Evolutionary conservation across 2,113 vertebrate species (phyloP).

Genomic region (Uria lomvia): DNA sequence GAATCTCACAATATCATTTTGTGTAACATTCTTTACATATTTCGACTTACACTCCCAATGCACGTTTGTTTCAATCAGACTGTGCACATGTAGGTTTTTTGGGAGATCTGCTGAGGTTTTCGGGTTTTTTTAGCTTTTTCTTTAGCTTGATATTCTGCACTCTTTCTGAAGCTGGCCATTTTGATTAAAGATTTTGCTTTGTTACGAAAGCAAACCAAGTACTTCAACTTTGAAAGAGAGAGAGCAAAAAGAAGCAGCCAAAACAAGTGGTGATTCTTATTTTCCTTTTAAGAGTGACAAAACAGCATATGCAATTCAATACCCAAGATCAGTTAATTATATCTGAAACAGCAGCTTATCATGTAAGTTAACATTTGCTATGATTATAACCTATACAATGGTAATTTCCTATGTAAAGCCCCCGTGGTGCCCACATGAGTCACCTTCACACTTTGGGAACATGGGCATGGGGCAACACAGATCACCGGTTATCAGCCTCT

Average conservation of each 20-base stretch:
- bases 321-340: neutral
- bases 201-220: neutral
- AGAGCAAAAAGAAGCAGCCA: neutral
- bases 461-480: neutral
- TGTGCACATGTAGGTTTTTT: neutral
- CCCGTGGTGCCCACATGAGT: neutral
- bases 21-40: neutral
- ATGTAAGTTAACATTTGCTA: neutral
- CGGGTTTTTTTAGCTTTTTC: neutral
- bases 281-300: conserved; percentile 3
- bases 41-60: neutral
- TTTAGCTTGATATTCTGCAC: neutral
- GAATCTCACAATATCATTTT: neutral
- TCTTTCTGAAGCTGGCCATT: neutral
- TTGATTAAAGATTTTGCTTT: neutral
- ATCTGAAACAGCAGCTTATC: neutral
- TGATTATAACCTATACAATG: neutral
- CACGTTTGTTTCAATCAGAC: neutral
- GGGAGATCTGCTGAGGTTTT: neutral
- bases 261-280: neutral
- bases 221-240: neutral
- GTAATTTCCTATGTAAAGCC: neutral
- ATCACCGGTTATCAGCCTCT: neutral
- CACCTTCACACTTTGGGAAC: neutral
- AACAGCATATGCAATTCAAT: neutral